These are phyloP conservation scores for Polylopha cassiicola DNA, from an alignment of 2,888 invertebrate species.

Conservation along the genomic window DNA sequence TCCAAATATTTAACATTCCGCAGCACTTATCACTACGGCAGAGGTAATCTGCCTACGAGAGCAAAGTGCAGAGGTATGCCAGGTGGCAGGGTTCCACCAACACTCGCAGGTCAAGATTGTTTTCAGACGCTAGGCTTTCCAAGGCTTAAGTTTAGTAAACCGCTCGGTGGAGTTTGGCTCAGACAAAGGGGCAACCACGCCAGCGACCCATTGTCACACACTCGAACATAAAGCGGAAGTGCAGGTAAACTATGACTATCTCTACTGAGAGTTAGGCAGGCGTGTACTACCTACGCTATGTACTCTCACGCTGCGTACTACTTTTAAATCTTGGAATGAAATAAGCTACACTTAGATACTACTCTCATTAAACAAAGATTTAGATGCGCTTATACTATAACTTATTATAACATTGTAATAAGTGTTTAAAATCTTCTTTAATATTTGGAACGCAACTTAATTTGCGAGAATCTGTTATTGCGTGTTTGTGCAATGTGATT, in stretches of 20 bases:
- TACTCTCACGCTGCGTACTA: conserved; percentile 9
- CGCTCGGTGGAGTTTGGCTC: conserved; percentile 29
- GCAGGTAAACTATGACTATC: conserved; percentile 37
- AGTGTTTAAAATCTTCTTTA: too few species aligned
- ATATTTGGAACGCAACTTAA: too few species aligned
- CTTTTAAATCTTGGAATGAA: too few species aligned
- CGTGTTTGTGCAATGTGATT: too few species aligned
- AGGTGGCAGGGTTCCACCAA: conserved; percentile 10
- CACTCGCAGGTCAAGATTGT: conserved; percentile 40
- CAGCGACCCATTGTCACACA: conserved; percentile 31
- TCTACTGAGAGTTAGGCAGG: conserved; percentile 26
- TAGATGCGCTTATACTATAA: too few species aligned
- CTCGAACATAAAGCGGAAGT: conserved; percentile 28
- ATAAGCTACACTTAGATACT: too few species aligned
- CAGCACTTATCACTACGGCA: too few species aligned
- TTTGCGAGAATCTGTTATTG: too few species aligned
- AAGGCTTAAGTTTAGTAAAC: conserved; percentile 43
- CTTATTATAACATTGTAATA: too few species aligned
- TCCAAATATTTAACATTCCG: too few species aligned
- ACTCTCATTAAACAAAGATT: too few species aligned
- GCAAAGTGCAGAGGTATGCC: conserved; percentile 1
- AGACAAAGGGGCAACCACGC: conserved; percentile 36
- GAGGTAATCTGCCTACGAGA: too few species aligned
- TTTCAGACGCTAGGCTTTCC: conserved; percentile 36
- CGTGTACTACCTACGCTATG: conserved; percentile 15